Evolutionary conservation across 2,888 invertebrate genomes (phyloP), one percentile per base, ranked within the genome.

Genomic region (Parnassius smintheus): DNA sequence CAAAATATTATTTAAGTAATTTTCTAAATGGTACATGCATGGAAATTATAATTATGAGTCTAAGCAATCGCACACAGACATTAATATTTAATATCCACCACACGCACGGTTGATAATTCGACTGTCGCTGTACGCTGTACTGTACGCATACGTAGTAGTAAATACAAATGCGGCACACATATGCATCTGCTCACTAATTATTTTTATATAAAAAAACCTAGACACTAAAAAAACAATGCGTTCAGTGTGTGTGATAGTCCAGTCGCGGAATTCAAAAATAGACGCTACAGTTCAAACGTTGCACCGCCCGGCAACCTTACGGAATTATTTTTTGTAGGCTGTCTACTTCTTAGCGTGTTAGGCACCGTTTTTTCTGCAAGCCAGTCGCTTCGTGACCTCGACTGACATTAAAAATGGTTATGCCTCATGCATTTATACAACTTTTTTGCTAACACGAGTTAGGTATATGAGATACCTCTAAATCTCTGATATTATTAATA

Each of bases 371-470:
- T 87, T 86, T 85, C 74, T 76, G 73, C 75, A 64, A 75, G 73
- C 77, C 76, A 82, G 82, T 76, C 82, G 82, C 81, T 75, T 81
- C 83, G 82, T 88, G 88, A 88, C 88, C 88, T 87, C 88, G 81
- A 70, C 84, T 88, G 85, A 83, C 85, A 82, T 86, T 83, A 82
- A 82, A 81, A 82, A 82, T 83, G 74, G 82, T 82, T 83, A 83
- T 83, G 82, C 80, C 78, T 77, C 71, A 78, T 80, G 80, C 79
- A 81, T 80, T 82, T 80, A 80, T 80, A 76, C 76, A 67, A 74
- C 73, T 74, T 75, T 74, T 76, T 75, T 72, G 69, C 72, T 76
- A 68, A 68, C 70, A 71, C 68, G 65, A 52, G 65, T 64, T 66
- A 62, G 62, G 57, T 64, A 66, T 56, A 69, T 61, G 55, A 61